phyloP scores from a whole-genome alignment of 2,797 vertebrate species.

The Mionectes olivaceus region DNA sequence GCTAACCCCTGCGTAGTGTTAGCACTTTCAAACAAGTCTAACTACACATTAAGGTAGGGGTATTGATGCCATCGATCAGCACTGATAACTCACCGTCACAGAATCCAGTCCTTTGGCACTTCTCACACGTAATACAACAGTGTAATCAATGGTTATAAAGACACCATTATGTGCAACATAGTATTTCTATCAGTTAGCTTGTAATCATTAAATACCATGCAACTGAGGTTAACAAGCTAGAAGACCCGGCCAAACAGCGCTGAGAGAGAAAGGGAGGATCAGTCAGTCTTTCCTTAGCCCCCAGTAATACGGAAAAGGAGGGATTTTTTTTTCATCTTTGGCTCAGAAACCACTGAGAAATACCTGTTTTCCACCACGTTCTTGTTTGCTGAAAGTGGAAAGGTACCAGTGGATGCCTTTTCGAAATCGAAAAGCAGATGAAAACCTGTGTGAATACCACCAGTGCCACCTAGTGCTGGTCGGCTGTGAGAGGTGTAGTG shows the following conservation, averaged over 20 bases:
- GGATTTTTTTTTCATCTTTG: not conserved
- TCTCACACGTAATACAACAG: not conserved
- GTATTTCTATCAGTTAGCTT: slow-evolving; percentile 1
- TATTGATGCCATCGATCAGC: slow-evolving; percentile 39
- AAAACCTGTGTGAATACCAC: slow-evolving; percentile 31
- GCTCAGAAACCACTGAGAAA: slow-evolving; percentile 30
- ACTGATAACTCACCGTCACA: not conserved
- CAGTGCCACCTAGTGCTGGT: slow-evolving; percentile 76
- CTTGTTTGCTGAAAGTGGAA: slow-evolving; percentile 26
- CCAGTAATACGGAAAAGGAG: not conserved
- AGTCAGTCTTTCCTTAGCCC: not conserved
- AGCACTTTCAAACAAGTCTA: slow-evolving; percentile 23
- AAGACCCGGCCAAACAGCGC: not conserved
- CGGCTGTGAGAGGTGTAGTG: accelerated
- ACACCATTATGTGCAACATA: not conserved
- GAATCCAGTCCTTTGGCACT: slow-evolving; percentile 23
- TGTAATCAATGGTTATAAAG: slow-evolving; percentile 45
- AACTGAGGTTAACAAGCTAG: slow-evolving; percentile 3
- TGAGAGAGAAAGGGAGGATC: not conserved
- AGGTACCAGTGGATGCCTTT: not conserved
- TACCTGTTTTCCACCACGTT: slow-evolving; percentile 58
- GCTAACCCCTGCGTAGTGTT: not conserved
- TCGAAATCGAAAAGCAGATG: not conserved
- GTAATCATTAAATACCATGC: not conserved
- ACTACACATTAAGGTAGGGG: slow-evolving; percentile 37